Evolutionary conservation across 2,888 invertebrate species (phyloP), one percentile per base, ranked within the genome.

Genomic region (Cantharis lateralis): DNA sequence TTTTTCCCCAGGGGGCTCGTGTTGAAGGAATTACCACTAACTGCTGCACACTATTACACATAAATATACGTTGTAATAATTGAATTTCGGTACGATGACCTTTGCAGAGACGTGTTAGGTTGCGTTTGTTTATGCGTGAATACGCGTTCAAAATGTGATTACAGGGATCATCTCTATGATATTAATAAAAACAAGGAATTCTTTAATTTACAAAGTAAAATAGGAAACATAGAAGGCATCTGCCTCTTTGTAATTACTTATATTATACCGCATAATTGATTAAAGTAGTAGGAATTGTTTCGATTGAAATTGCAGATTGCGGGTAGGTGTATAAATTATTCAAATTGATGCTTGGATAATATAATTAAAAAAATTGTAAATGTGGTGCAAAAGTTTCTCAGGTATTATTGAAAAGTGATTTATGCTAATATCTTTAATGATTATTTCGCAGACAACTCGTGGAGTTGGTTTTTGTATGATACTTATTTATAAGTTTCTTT

Each of bases 51-150:
- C 71, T 74, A 79, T 78, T 74, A 79, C 79, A 81, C 68, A 74
- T 77, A 77, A 78, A 75, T 78, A 78, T 75, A 75, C 74, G 78
- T 75, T 80, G 74, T 72, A 62, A 74, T 84, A 84, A 84, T 84
- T 84, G 84, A 84, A 84, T 85, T 85, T 84, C 84, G 81, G 84
- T 84, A 77, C 84, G 79, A 84, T 82, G 84, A 84, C 83, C 83
- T 82, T 79, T 72, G 73, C 66, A 68, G 32, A 28, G 69, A 76
- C 69, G 76, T 76, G 76, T 71, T 18, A 76, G 69, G 69, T 76
- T 71, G 61, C 69, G 72, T 62, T 78, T 76, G 48, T 48, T 28
- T 68, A 68, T 70, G 73, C 71, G 70, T 69, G 78, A 78, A 74
- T 73, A 68, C 68, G 63, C 64, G 64, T 66, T 48, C 7, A 2